Evolutionary conservation across 2,113 vertebrate genomes (phyloP), one percentile per base, ranked within the genome.

Genomic region (Hyaena hyaena): DNA sequence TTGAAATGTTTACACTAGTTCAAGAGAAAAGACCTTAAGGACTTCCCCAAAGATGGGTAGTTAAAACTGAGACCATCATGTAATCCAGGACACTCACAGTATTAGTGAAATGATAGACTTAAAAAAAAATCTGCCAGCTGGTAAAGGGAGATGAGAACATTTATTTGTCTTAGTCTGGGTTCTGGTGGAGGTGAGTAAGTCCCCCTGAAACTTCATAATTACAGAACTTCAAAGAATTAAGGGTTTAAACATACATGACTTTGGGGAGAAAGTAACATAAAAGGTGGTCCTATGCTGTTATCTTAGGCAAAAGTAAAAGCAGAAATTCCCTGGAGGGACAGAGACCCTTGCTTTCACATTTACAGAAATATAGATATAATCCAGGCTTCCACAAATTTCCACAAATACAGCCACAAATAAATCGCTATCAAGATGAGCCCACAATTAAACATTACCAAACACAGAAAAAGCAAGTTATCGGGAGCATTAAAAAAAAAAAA

Each of bases 331-430:
- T 65, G 28, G 24, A 73, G 79, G 9, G 43, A 48, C 9, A n/a
- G 1, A 79, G 26, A 45, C 15, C 66, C 10, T 92, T 88, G 26
- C 45, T 82, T 92, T 76, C 58, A 82, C 1, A 88, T 19, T 26
- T 76, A 50, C n/a, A 28, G 45, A 92, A 83, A 53, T 39, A 80
- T 6, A 74, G n/a, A 58, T 90, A 4, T 28, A 76, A 83, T 61
- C 5, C 39, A 58, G 35, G 11, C 6, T 82, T 66, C 14, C 53
- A 90, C 21, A 69, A 77, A 66, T 76, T 61, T 77, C 48, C 92
- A 85, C 24, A 88, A 86, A 79, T 86, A 58, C 90, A 94, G 28
- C 7, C 26, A 93, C 17, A 81, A 73, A 83, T 58, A 96, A 81
- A 77, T 53, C 5, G n/a, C 10, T 77, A 50, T 21, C 76, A 16